Evolutionary conservation across 2,797 vertebrate genomes (phyloP), one percentile per base, ranked within the genome.

Genomic region (Tapirus indicus): DNA sequence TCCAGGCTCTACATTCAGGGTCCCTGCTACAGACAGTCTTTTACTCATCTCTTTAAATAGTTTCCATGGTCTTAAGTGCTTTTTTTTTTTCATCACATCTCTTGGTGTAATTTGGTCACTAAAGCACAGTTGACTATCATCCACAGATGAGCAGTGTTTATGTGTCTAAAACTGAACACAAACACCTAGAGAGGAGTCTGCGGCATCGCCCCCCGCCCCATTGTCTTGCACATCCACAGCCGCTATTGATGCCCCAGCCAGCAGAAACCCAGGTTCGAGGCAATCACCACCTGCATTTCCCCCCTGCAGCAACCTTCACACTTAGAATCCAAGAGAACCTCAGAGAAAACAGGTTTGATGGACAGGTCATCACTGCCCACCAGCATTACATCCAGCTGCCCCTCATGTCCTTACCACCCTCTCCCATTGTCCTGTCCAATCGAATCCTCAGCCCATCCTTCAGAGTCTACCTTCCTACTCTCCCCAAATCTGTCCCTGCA

Each of bases 31-130:
- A 16, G 41, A 62, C 0, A 23, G 23, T 54, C 69, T 41, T 86
- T 89, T 25, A 68, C 13, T 82, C 44, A 69, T 80, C 49, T 90
- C 69, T 92, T 91, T 87, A 88, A 71, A 75, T 29, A 91, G 47
- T 78, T 91, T 21, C 54, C 44, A 84, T 29, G 21, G 9, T 69
- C 38, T 80, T 84, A 75, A 72, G 32, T 77, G 58, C 32, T 89
- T 91, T 94, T 86, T 47, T 5, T 44, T 83, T 94, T 54, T 25
- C 47, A 49, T 72, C 66, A 13, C 49, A 90, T 68, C 77, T 84
- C 52, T 90, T 84, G 54, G 20, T 79, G 2, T 68, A 89, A 79
- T 79, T 58, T 92, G 66, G 17, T 88, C 44, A 92, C 25, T 83
- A 86, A 69, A 62, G 52, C 69, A 83, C 8, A 75, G 32, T 21